phyloP scores from a whole-genome alignment of 2,888 invertebrate species.

The Acanthosepion pharaonis region DNA sequence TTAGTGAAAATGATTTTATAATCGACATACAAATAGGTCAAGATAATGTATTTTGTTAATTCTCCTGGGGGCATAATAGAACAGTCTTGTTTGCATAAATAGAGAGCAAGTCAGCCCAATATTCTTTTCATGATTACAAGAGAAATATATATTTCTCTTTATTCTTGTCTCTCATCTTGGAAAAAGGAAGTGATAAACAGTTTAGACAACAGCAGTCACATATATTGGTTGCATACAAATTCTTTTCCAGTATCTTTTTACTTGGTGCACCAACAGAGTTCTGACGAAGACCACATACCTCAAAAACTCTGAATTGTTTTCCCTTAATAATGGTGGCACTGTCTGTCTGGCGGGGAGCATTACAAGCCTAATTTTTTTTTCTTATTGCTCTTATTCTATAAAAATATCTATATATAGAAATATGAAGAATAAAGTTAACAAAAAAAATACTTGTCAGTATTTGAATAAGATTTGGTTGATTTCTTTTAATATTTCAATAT shows the following conservation, averaged over 20 bases:
- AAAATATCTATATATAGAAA: too few relatives aligned
- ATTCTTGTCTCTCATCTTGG: background rate
- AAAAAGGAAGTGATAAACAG: background rate
- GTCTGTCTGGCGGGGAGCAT: background rate
- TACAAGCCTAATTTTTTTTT: background rate
- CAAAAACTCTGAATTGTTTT: background rate
- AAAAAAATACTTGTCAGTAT: too few relatives aligned
- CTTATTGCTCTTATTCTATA: background rate
- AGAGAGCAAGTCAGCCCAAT: background rate
- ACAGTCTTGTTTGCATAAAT: background rate
- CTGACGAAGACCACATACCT: background rate
- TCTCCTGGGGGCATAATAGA: background rate
- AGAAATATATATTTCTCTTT: background rate
- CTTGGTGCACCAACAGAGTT: background rate
- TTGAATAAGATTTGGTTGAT: too few relatives aligned
- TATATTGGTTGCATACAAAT: background rate
- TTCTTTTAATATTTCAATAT: too few relatives aligned
- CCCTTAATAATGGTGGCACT: background rate
- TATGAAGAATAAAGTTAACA: too few relatives aligned
- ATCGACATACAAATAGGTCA: background rate
- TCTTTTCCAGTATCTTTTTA: background rate
- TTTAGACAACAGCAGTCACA: background rate
- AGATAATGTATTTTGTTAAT: background rate
- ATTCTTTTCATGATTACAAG: background rate
- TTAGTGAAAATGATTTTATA: background rate